Evolutionary conservation across 2,888 invertebrate genomes (phyloP), one percentile per base, ranked within the genome.

Genomic region (Agrenia bidenticulata): DNA sequence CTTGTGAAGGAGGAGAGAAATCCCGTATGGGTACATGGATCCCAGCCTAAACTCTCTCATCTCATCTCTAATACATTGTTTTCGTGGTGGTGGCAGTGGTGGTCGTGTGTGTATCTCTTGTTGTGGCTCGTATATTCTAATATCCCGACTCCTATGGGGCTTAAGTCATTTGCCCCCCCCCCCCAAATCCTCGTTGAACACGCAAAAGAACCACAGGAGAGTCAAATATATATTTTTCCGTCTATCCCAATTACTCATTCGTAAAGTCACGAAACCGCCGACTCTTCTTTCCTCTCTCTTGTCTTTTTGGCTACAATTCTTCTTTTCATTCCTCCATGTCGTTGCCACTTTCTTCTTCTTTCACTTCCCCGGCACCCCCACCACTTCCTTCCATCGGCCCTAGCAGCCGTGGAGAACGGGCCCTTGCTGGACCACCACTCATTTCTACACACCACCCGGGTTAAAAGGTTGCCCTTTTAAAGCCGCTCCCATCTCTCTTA

Each of bases 261-360:
- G 63, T 42, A 66, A 67, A 67, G 72, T 69, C 72, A 72, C 72
- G 72, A 69, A 69, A 70, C 62, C 51, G 65, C 64, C 69, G 63
- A 63, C 64, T 58, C 58, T 57, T 58, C 58, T 63, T 58, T 58
- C 63, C 41, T 64, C 66, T 59, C 24, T 41, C 64, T 61, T 66
- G 66, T 66, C 70, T 55, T 54, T 53, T 59, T 53, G 19, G 32
- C 49, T 60, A 27, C 50, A 45, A 27, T 26, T 26, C 39, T 24
- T 57, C 19, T 61, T 41, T 45, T 39, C 60, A 24, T 53, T 56
- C 45, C 23, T 49, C 23, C 62, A 51, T 57, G 57, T 58, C 58
- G 17, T 27, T 45, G 26, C 61, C 65, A 49, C 45, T 56, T 54
- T 61, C 60, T 65, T 37, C 60, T 45, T 54, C 56, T 45, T 39